Base-by-base conservation (phyloP, 2,888 invertebrate genomes). In the Tetrapedia diversipes region DNA sequence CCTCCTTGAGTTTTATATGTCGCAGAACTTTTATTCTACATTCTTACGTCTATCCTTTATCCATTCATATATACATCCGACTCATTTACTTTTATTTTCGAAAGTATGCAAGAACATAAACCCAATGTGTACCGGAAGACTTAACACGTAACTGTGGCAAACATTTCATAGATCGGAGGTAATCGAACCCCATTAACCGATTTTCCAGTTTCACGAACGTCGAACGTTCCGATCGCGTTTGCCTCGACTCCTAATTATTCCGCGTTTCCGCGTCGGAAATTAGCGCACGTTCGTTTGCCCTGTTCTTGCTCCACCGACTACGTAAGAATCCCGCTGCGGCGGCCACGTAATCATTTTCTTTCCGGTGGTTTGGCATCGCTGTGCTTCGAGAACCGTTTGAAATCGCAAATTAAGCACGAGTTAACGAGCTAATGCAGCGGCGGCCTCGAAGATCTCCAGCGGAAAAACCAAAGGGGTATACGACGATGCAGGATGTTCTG, bases 391-490 rank as follows among this genome's bases (percentile, higher is more conserved):
- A 73, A 41, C 47, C 34, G 56, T 37, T 63, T 43, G 56, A 51
- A 71, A 63, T 57, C n/a, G 41, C 43, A 24, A 37, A 37, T 57
- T 56, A 65, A 69, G 69, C 14, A 34, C 19, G 24, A 24, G 47
- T 60, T 60, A 69, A 68, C 43, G 73, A 74, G 71, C n/a, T 64
- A 71, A 57, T 43, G 71, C 61, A 16, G n/a, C 37, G 11, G 19
- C n/a, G 4, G 14, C 3, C 19, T 37, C 24, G 22, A 47, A 34
- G 19, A 6, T 27, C 10, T 19, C n/a, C 24, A 4, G n/a, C 19
- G 19, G n/a, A 51, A 51, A 67, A 51, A 53, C 45, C 47, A 37
- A 37, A 67, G 37, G 41, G 10, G 37, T 24, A 43, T 10, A 51
- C 43, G 37, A 14, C 24, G 3, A 24, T n/a, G n/a, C n/a, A n/a